phyloP scores from a whole-genome alignment of 2,113 vertebrate genomes.

The Dipodomys ordii region DNA sequence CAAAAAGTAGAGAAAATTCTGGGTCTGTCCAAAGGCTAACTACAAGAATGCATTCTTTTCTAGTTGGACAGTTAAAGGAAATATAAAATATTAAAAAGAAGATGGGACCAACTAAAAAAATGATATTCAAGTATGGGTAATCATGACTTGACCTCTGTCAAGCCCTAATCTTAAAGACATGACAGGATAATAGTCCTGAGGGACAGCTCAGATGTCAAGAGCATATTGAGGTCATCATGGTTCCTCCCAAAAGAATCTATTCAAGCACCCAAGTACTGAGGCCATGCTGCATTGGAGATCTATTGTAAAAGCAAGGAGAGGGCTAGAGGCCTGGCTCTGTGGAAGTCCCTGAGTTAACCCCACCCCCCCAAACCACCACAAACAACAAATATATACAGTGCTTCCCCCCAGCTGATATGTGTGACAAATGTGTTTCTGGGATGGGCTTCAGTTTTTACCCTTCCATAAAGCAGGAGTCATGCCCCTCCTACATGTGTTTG shows the following conservation, averaged over 20 bases:
- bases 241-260: not conserved
- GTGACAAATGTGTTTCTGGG: not conserved
- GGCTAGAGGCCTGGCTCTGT: too few relatives aligned
- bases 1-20: not conserved
- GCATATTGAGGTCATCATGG: not conserved
- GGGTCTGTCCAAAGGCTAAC: not conserved
- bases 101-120: not conserved
- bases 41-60: not conserved
- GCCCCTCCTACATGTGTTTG: slow-evolving; percentile 35
- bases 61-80: slow-evolving; percentile 10
- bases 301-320: not conserved
- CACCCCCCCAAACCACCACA: too few relatives aligned
- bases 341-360: too few relatives aligned
- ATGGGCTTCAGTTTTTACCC: slow-evolving; percentile 31
- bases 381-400: not conserved
- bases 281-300: not conserved
- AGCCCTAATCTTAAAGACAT: not conserved
- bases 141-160: not conserved
- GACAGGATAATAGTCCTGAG: not conserved
- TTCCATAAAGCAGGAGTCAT: slow-evolving; percentile 46
- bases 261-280: not conserved
- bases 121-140: not conserved
- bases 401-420: not conserved
- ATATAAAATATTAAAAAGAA: slow-evolving; percentile 47
- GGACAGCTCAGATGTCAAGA: not conserved